Evolutionary conservation across 1,140 invertebrate species (phyloP).

Genomic region (Notospermus geniculatus): DNA sequence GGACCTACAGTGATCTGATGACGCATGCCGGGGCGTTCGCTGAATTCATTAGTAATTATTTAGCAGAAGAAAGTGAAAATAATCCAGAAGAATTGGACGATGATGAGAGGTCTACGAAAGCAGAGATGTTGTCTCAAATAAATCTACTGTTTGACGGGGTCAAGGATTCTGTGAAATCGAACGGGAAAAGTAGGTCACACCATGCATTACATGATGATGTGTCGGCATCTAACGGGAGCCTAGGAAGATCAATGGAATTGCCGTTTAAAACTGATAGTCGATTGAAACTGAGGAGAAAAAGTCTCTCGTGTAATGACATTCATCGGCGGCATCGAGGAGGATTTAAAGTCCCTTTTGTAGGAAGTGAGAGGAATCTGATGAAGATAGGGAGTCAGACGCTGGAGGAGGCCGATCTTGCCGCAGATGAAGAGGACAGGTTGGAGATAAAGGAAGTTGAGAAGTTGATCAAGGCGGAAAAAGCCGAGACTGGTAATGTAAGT

Average conservation of each 20-base stretch:
- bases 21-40: conserved; percentile 11
- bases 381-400: conserved; percentile 15
- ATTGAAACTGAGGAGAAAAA: background rate
- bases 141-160: too few species aligned
- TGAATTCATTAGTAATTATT: conserved; percentile 12
- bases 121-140: too few species aligned
- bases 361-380: conserved; percentile 21
- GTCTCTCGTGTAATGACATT: background rate
- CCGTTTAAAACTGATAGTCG: too few species aligned
- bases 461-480: conserved; percentile 41
- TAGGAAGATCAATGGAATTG: too few species aligned
- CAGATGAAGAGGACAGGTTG: background rate
- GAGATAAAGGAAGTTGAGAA: conserved; percentile 29
- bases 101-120: background rate
- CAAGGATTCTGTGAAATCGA: too few species aligned
- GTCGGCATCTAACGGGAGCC: too few species aligned
- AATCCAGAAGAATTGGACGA: conserved; percentile 1
- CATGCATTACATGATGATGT: too few species aligned
- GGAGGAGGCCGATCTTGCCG: background rate
- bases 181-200: too few species aligned
- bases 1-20: conserved; percentile 70
- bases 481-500: conserved; percentile 42
- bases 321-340: too few species aligned
- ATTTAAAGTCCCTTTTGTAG: background rate
- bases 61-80: conserved; percentile 5